A percentile compares a stretch with the other conserved stretches of the same genome.
These are phyloP conservation scores for Myripristis jacobus DNA, from an alignment of 2,797 vertebrate genomes.

Conservation along the genomic window DNA sequence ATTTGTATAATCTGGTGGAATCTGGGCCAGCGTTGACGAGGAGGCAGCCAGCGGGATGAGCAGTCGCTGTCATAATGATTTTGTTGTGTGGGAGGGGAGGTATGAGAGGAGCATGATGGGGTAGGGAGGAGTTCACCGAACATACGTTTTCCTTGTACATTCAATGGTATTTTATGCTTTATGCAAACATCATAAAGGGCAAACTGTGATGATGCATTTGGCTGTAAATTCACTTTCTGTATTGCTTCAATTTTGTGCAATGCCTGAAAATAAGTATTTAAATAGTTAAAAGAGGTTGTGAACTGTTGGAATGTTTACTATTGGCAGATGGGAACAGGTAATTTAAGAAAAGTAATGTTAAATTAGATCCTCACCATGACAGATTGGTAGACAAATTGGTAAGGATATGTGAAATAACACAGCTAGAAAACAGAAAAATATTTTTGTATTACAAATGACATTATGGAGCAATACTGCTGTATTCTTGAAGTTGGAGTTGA, in stretches of 20 bases:
- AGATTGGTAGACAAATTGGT: too few species aligned
- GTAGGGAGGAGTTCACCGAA: constrained; percentile 25
- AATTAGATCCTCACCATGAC: too few species aligned
- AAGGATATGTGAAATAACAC: constrained; percentile 4
- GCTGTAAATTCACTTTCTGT: constrained; percentile 39
- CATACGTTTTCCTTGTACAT: constrained; percentile 20
- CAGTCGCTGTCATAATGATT: constrained; percentile 68
- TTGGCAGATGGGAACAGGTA: constrained; percentile 36
- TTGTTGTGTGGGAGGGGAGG: constrained; percentile 66
- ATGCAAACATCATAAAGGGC: constrained; percentile 31
- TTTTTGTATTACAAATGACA: constrained; percentile 3
- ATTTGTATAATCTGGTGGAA: constrained; percentile 78
- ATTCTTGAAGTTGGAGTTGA: constrained; percentile 2
- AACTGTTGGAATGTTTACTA: constrained; percentile 43
- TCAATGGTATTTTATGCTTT: constrained; percentile 20
- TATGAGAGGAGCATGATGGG: constrained; percentile 44
- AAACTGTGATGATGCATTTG: constrained; percentile 32
- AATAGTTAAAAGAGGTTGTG: constrained; percentile 42
- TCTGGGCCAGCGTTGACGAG: constrained; percentile 76
- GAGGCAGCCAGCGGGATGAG: constrained; percentile 67
- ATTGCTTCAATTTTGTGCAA: constrained; percentile 44
- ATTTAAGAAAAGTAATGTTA: not conserved
- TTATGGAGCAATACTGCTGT: constrained; percentile 8
- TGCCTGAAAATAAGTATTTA: constrained; percentile 21
- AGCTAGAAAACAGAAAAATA: constrained; percentile 4